These are phyloP conservation scores for Ricordea florida DNA, from an alignment of 92 coral and sea anemone genomes.

Conservation along the genomic window DNA sequence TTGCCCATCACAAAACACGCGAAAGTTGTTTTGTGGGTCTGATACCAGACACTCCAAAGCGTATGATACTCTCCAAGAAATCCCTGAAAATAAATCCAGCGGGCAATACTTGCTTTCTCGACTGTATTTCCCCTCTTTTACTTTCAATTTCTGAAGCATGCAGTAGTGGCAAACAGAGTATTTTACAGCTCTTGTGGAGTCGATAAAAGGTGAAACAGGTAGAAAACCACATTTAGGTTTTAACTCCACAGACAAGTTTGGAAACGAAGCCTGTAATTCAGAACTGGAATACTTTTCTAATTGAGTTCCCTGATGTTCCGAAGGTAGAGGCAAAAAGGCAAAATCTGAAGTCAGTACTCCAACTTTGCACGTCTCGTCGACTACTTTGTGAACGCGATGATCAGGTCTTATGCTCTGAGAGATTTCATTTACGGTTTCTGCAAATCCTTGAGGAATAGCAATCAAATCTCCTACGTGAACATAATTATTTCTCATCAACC, in stretches of 20 bases:
- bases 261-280: not conserved
- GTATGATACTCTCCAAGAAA: constrained; percentile 60
- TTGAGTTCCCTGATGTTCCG: not conserved
- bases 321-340: constrained; percentile 56
- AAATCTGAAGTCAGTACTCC: constrained; percentile 91
- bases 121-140: constrained; percentile 76
- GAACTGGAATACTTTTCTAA: not conserved
- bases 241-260: constrained; percentile 88
- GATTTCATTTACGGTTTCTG: constrained; percentile 44
- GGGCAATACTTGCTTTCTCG: constrained; percentile 90
- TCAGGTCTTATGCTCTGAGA: constrained; percentile 72
- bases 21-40: constrained; percentile 91
- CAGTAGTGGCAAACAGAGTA: constrained; percentile 80
- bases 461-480: constrained; percentile 69
- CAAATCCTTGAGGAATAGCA: constrained; percentile 68
- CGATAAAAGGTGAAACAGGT: constrained; percentile 67
- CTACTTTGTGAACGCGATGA: constrained; percentile 72
- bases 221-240: constrained; percentile 95
- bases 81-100: constrained; percentile 82
- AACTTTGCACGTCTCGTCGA: constrained; percentile 44
- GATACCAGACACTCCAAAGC: constrained; percentile 77
- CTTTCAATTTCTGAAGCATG: constrained; percentile 82
- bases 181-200: constrained; percentile 33
- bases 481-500: constrained; percentile 72
- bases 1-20: constrained; percentile 84